Percentiles rank a stretch among this genome's conserved stretches.
These are phyloP conservation scores for Myiagra hebetior DNA, from an alignment of 2,113 vertebrate genomes.

Conservation along the genomic window DNA sequence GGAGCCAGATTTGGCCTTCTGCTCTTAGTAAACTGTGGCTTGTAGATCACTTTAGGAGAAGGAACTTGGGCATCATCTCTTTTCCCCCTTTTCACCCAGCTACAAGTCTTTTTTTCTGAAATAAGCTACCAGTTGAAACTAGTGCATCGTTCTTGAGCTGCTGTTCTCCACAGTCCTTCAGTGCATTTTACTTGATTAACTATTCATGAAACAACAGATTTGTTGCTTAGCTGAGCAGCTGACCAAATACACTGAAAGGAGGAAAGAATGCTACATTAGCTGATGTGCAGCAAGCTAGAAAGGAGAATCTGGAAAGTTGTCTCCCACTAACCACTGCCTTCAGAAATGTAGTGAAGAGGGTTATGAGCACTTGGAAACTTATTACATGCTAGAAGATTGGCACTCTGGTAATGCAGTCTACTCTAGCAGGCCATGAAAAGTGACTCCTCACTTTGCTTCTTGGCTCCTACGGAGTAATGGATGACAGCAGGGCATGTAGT, in stretches of 20 bases:
- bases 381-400: fast-evolving
- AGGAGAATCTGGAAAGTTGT: not conserved
- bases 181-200: not conserved
- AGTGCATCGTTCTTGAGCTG: not conserved
- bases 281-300: not conserved
- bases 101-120: not conserved
- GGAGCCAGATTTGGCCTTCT: not conserved
- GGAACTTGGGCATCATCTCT: not conserved
- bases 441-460: not conserved
- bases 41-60: not conserved
- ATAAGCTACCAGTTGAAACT: not conserved
- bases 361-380: not conserved
- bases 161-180: not conserved
- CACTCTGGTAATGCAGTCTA: not conserved
- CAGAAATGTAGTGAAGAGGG: not conserved
- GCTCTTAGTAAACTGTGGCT: too few species aligned
- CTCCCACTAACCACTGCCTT: not conserved
- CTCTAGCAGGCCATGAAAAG: not conserved
- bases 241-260: not conserved
- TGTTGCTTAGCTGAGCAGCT: not conserved
- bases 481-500: not conserved
- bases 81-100: not conserved
- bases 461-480: not conserved
- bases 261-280: not conserved
- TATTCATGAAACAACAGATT: not conserved